These are phyloP conservation scores for Ranitomeya variabilis DNA, from an alignment of 2,113 vertebrate genomes.

Conservation along the genomic window DNA sequence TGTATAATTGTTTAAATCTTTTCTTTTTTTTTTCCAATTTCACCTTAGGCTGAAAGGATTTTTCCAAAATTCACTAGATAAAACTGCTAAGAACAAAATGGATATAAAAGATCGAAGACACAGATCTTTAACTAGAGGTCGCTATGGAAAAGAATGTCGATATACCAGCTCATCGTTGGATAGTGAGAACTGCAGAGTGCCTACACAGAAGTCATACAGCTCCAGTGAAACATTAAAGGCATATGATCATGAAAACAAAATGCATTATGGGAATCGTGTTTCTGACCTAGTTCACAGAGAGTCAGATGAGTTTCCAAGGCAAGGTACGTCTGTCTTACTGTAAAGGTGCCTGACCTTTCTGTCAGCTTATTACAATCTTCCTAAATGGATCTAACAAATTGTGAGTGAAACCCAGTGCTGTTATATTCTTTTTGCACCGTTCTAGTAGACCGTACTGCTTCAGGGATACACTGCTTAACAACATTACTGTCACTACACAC, in stretches of 20 bases:
- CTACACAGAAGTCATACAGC: constrained; percentile 96
- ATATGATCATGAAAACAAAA: constrained; percentile 90
- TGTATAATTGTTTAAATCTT: not conserved
- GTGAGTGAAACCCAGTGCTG: not conserved
- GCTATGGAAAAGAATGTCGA: constrained; percentile 87
- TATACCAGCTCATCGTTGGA: constrained; percentile 92
- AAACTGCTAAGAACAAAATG: constrained; percentile 70
- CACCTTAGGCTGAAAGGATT: not conserved
- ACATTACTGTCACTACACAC: not conserved
- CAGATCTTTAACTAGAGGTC: constrained; percentile 86
- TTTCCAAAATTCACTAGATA: not conserved
- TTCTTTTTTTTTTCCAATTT: not conserved
- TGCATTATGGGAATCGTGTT: constrained; percentile 91
- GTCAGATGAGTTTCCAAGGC: constrained; percentile 90
- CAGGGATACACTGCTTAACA: constrained; percentile 43
- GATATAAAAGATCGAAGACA: constrained; percentile 91
- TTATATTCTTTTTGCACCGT: constrained; percentile 20
- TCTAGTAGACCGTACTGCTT: not conserved
- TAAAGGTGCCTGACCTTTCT: constrained; percentile 34
- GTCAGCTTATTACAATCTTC: constrained; percentile 17
- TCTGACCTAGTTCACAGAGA: constrained; percentile 93
- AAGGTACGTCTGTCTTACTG: constrained; percentile 77
- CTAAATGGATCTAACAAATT: constrained; percentile 31
- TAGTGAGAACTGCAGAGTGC: constrained; percentile 89
- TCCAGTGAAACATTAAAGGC: constrained; percentile 96